A percentile compares a stretch with the other conserved stretches of the same genome.
Conservation (phyloP, 2,113 vertebrate genomes). For the Electrona antarctica region DNA sequence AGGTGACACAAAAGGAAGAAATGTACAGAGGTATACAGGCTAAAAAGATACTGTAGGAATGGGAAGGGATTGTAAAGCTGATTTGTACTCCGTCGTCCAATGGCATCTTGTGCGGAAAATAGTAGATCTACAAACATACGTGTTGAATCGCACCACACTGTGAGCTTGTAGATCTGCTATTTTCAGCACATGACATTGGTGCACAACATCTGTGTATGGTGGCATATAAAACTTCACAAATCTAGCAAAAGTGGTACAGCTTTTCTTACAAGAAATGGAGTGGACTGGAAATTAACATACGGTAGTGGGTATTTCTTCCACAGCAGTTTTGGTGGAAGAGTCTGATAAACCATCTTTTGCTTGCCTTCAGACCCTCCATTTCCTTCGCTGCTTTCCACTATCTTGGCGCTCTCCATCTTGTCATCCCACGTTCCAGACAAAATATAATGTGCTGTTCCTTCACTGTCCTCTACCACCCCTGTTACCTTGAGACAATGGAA, state of each 20-base stretch:
- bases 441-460: constrained; percentile 86
- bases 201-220: no score
- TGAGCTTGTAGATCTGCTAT: no score
- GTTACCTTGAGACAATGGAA: constrained; percentile 81
- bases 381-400: constrained; percentile 88
- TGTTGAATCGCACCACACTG: no score
- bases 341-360: constrained; percentile 95
- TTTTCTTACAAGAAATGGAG: neutral
- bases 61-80: neutral
- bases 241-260: no score
- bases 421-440: constrained; percentile 95
- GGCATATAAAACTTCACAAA: no score
- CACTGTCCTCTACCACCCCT: constrained; percentile 86
- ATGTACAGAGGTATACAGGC: neutral
- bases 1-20: neutral
- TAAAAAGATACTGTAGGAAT: neutral
- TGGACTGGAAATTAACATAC: constrained; percentile 69
- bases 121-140: no score
- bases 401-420: constrained; percentile 92
- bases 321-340: constrained; percentile 87
- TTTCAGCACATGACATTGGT: no score
- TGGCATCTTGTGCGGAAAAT: no score
- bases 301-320: constrained; percentile 96
- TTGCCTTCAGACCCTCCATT: constrained; percentile 85
- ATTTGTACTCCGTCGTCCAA: no score